phyloP scores from a whole-genome alignment of 2,113 vertebrate species.

The Channa maculata region DNA sequence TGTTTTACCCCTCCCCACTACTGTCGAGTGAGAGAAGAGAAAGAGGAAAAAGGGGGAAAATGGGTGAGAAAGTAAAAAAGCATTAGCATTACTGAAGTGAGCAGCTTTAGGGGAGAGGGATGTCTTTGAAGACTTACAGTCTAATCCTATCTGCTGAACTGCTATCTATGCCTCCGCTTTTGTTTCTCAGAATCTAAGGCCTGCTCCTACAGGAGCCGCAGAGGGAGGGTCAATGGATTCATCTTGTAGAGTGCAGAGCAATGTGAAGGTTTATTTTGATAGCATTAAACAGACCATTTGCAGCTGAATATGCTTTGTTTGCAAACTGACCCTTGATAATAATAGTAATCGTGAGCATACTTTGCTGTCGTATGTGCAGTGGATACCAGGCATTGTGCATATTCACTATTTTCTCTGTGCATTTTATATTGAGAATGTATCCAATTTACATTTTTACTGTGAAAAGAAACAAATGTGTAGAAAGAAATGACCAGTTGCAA shows the following conservation, averaged over 20 bases:
- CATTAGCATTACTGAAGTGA: slow-evolving; percentile 67
- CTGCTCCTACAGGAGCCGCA: slow-evolving; percentile 61
- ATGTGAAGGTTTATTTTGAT: slow-evolving; percentile 48
- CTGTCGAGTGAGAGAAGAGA: slow-evolving; percentile 5
- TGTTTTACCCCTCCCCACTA: slow-evolving; percentile 22
- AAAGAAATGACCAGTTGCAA: too few species aligned
- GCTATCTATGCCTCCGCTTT: slow-evolving; percentile 68
- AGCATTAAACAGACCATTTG: slow-evolving; percentile 54
- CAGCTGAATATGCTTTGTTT: slow-evolving; percentile 53
- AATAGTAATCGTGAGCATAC: slow-evolving; percentile 35
- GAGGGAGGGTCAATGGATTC: slow-evolving; percentile 69
- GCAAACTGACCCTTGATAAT: slow-evolving; percentile 42
- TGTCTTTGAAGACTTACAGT: slow-evolving; percentile 79
- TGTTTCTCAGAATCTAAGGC: slow-evolving; percentile 73
- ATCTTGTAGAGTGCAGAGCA: slow-evolving; percentile 45
- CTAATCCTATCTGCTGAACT: slow-evolving; percentile 78
- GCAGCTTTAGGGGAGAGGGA: slow-evolving; percentile 58
- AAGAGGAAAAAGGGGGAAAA: slow-evolving; percentile 5
- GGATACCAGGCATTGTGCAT: background rate
- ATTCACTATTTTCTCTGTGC: background rate
- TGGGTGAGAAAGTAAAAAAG: slow-evolving; percentile 48
- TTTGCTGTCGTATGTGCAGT: background rate
- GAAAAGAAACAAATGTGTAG: too few species aligned
- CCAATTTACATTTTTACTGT: background rate
- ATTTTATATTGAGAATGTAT: background rate